Percentiles rank a stretch among this genome's conserved stretches.
Evolutionary conservation across 2,888 invertebrate species (phyloP).

Genomic region (Zaprionus lineosus): DNA sequence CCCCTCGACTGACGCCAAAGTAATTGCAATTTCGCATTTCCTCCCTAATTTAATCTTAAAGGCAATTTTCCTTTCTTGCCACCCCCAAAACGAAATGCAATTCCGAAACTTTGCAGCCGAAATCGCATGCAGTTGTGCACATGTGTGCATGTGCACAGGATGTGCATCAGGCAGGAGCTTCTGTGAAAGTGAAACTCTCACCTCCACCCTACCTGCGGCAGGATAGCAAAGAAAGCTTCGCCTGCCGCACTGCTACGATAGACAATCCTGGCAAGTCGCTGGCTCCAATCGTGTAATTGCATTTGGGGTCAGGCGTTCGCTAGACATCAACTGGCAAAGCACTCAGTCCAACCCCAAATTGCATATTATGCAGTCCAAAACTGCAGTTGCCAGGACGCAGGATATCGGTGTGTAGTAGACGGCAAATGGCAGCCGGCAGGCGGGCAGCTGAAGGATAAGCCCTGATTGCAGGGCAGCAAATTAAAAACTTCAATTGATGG

Average conservation of each 20-base stretch:
- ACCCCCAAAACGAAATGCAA: slow-evolving; percentile 48
- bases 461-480: slow-evolving; percentile 56
- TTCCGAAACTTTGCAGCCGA: slow-evolving; percentile 62
- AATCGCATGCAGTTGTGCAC: slow-evolving; percentile 72
- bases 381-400: slow-evolving; percentile 50
- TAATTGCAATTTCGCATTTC: slow-evolving; percentile 48
- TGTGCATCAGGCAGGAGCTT: no score
- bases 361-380: slow-evolving; percentile 75
- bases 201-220: slow-evolving; percentile 8
- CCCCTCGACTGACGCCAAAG: slow-evolving; percentile 42
- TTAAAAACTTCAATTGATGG: slow-evolving; percentile 72
- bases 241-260: slow-evolving; percentile 30
- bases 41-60: slow-evolving; percentile 68
- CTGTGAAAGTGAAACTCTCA: no score
- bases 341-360: slow-evolving; percentile 63
- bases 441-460: slow-evolving; percentile 9
- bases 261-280: slow-evolving; percentile 31
- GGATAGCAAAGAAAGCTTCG: slow-evolving; percentile 33
- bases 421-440: not conserved
- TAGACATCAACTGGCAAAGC: slow-evolving; percentile 52
- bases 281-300: slow-evolving; percentile 65
- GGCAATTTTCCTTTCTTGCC: slow-evolving; percentile 62
- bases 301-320: slow-evolving; percentile 41
- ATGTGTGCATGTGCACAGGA: slow-evolving; percentile 21
- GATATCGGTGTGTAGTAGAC: slow-evolving; percentile 1